These are phyloP conservation scores for Carlito syrichta DNA, from an alignment of 2,113 vertebrate genomes.

Conservation along the genomic window DNA sequence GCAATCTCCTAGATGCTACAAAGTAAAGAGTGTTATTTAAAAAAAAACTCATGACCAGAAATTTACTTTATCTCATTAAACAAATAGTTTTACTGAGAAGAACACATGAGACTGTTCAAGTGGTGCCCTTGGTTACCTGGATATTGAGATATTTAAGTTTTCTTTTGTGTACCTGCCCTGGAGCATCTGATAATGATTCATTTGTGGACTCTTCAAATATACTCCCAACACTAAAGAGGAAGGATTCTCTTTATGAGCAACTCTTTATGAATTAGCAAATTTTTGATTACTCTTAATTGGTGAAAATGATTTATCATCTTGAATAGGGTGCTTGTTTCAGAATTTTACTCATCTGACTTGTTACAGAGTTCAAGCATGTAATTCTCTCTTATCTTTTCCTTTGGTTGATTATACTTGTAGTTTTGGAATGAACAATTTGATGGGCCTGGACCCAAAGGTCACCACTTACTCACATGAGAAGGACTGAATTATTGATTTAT, in stretches of 20 bases:
- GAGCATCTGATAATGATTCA: background rate
- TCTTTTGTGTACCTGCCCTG: background rate
- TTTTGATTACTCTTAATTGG: background rate
- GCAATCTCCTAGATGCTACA: constrained; percentile 37
- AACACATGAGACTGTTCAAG: background rate
- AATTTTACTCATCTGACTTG: background rate
- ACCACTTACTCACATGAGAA: background rate
- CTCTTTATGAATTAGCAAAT: background rate
- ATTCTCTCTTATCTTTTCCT: background rate
- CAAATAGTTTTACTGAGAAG: constrained; percentile 7
- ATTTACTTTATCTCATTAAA: constrained; percentile 50
- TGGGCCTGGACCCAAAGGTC: background rate
- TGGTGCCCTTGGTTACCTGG: background rate
- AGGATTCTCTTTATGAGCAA: background rate
- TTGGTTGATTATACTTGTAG: background rate
- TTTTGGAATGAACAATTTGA: background rate
- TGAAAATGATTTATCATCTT: background rate
- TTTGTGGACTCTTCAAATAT: background rate
- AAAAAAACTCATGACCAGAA: background rate
- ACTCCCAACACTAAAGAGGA: background rate
- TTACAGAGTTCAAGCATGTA: background rate
- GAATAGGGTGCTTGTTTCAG: background rate
- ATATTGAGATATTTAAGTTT: background rate
- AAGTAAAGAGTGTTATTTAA: background rate
- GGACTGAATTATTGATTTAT: background rate